These are phyloP conservation scores for Campaea margaritaria DNA, from an alignment of 2,888 invertebrate genomes.

Conservation along the genomic window DNA sequence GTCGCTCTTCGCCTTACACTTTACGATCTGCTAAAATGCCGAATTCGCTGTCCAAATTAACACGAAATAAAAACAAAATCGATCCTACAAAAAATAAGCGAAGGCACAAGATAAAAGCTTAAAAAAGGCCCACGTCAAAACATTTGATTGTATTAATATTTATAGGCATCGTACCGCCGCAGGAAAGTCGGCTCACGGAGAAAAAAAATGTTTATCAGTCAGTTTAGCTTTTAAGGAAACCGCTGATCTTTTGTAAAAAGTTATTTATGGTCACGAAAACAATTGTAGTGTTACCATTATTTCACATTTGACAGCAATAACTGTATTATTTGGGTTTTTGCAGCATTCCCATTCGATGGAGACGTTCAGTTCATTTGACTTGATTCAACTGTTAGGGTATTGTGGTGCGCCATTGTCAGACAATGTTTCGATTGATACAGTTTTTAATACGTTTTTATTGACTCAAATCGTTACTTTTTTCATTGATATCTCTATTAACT, in stretches of 20 bases:
- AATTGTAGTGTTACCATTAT: conserved; percentile 84
- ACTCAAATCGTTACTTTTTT: not conserved
- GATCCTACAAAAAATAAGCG: conserved; percentile 80
- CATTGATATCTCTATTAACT: not conserved
- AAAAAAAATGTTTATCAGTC: conserved; percentile 84
- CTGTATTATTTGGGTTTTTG: conserved; percentile 75
- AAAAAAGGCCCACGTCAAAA: conserved; percentile 85
- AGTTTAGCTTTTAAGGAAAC: conserved; percentile 85
- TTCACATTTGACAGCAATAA: conserved; percentile 83
- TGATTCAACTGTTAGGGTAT: conserved; percentile 61
- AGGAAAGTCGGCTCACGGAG: conserved; percentile 72
- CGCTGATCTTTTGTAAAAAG: conserved; percentile 83
- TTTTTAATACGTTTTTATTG: conserved; percentile 21
- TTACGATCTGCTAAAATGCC: conserved; percentile 86
- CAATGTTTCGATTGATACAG: conserved; percentile 37
- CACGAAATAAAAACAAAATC: conserved; percentile 84
- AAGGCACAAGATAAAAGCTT: conserved; percentile 83
- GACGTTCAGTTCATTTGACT: conserved; percentile 67
- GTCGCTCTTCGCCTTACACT: conserved; percentile 62
- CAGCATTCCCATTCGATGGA: conserved; percentile 56
- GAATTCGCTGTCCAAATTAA: conserved; percentile 85
- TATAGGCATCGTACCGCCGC: conserved; percentile 80
- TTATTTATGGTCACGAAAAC: conserved; percentile 83
- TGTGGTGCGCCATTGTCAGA: conserved; percentile 40
- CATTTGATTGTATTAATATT: conserved; percentile 86